Percentiles rank a stretch among this genome's conserved stretches.
Conservation (phyloP, 1,140 invertebrate genomes). For the Pentalonia nigronervosa region DNA sequence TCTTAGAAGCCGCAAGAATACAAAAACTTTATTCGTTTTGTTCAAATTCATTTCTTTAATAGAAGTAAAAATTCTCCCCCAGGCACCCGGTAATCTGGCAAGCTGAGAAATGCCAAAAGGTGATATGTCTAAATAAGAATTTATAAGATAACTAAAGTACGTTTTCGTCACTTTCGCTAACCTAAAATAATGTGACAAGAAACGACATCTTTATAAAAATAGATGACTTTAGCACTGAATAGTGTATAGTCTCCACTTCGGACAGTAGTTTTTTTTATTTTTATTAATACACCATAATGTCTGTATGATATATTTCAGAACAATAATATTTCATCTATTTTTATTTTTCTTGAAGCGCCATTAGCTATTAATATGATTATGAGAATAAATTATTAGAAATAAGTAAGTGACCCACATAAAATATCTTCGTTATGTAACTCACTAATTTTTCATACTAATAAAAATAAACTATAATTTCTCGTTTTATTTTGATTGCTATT, state of each 20-base stretch:
- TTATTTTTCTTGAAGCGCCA: not conserved
- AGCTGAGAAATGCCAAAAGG: not conserved
- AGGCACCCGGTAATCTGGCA: not conserved
- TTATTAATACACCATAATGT: not conserved
- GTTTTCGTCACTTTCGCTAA: not conserved
- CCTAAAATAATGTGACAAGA: not conserved
- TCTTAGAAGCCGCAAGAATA: not conserved
- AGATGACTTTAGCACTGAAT: not conserved
- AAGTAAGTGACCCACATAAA: not conserved
- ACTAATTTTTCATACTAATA: not conserved
- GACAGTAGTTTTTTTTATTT: not conserved
- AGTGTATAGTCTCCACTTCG: not conserved
- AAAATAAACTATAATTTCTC: not conserved
- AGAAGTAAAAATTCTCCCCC: not conserved
- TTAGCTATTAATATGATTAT: not conserved
- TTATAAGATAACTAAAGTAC: not conserved
- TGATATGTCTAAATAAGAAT: constrained; percentile 27
- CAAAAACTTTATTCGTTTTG: not conserved
- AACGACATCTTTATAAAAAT: not conserved
- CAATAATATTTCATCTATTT: not conserved
- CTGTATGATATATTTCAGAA: not conserved
- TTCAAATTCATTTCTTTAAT: not conserved
- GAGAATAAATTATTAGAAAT: not conserved
- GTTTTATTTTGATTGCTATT: not conserved
- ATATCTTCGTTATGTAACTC: not conserved